phyloP scores from a whole-genome alignment of 37 sponge, comb jelly and placozoan species.

The Tethya wilhelma region DNA sequence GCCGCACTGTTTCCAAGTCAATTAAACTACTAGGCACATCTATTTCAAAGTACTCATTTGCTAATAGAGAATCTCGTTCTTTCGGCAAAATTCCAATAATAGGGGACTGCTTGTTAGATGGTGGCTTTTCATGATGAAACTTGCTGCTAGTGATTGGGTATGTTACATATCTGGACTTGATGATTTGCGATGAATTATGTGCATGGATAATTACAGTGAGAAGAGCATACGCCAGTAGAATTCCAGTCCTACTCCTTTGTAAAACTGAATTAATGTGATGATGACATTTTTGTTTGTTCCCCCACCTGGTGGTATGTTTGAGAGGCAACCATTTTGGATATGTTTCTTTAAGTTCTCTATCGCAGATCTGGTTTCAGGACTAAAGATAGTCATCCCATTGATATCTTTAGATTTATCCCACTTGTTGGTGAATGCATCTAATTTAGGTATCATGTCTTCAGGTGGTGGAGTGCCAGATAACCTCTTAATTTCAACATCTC shows the following conservation, averaged over 20 bases:
- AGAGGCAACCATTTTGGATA: constrained; percentile 22
- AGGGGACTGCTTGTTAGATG: background rate
- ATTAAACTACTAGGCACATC: background rate
- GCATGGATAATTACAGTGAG: constrained; percentile 24
- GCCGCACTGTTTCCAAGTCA: background rate
- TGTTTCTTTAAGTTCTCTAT: constrained; percentile 32
- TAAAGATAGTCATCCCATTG: background rate
- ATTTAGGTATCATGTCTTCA: background rate
- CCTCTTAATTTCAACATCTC: constrained; percentile 31
- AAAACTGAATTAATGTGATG: constrained; percentile 15
- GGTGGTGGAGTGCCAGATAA: constrained; percentile 17
- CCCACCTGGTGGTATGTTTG: constrained; percentile 18
- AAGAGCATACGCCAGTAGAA: constrained; percentile 32
- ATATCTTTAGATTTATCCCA: constrained; percentile 3
- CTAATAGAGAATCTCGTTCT: background rate
- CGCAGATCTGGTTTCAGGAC: constrained; percentile 7
- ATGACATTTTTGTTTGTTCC: constrained; percentile 24
- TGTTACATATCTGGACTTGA: background rate
- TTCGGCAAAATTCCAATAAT: background rate
- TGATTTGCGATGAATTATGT: background rate
- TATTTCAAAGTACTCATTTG: background rate
- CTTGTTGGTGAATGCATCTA: constrained; percentile 12
- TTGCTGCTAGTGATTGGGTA: constrained; percentile 6
- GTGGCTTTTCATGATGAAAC: background rate
- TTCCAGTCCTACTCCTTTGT: constrained; percentile 25